Evolutionary conservation across 2,113 vertebrate species (phyloP).

Genomic region (Vanacampus margaritifer): DNA sequence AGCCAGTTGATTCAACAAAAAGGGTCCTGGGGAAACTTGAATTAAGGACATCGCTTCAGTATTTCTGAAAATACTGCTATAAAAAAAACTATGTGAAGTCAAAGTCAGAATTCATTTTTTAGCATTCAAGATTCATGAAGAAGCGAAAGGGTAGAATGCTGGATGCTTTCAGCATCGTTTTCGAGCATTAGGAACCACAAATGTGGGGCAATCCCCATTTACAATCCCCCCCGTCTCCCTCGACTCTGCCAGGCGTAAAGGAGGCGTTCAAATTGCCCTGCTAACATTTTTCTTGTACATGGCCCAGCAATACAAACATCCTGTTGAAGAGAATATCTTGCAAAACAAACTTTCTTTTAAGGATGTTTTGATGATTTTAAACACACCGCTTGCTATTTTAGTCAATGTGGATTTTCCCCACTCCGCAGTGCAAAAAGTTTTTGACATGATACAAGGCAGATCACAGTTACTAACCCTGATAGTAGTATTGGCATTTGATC

Average conservation of each 20-base stretch:
- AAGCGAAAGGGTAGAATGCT: conserved; percentile 28
- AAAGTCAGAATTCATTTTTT: conserved; percentile 16
- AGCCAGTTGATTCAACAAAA: conserved; percentile 20
- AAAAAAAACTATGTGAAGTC: conserved; percentile 4
- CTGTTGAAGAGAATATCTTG: not conserved
- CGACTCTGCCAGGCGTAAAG: conserved; percentile 34
- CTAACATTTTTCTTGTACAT: conserved; percentile 20
- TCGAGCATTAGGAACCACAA: conserved; percentile 42
- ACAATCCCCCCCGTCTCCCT: conserved; percentile 28
- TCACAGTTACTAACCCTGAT: not conserved
- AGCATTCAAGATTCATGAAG: conserved; percentile 21
- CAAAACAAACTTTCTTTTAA: conserved; percentile 19
- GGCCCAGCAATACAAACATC: conserved; percentile 14
- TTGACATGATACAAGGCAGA: conserved; percentile 29
- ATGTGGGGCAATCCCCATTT: conserved; percentile 58
- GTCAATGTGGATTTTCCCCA: conserved; percentile 12
- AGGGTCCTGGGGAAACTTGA: conserved; percentile 31
- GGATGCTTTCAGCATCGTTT: conserved; percentile 28
- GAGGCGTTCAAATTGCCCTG: conserved; percentile 40
- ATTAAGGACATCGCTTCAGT: conserved; percentile 14
- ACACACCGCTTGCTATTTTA: conserved; percentile 11
- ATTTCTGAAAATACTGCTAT: conserved; percentile 12
- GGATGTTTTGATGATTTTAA: conserved; percentile 6
- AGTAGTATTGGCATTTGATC: conserved; percentile 40
- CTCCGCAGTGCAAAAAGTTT: conserved; percentile 19